Evolutionary conservation across 2,888 invertebrate genomes (phyloP).

Genomic region (Agelastica alni): DNA sequence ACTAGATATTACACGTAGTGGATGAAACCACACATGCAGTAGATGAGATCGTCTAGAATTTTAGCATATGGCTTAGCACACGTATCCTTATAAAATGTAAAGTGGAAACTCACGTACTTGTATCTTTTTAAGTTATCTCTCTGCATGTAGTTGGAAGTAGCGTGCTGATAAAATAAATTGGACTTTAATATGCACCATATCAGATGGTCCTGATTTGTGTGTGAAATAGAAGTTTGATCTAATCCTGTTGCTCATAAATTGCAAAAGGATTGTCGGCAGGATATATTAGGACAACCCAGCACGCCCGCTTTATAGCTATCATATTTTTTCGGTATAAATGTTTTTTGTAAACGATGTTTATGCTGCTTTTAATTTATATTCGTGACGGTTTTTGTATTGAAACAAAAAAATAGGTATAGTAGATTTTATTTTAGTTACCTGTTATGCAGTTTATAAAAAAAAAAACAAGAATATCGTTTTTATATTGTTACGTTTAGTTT

Average conservation of each 20-base stretch:
- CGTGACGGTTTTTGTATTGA: no score
- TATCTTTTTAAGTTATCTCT: constrained; percentile 15
- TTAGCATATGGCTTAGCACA: not conserved
- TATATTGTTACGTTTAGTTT: no score
- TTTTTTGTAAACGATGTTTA: no score
- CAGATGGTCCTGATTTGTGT: constrained; percentile 15
- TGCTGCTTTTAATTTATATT: no score
- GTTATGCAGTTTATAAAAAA: no score
- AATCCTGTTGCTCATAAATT: constrained; percentile 18
- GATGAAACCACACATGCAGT: not conserved
- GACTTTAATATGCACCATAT: constrained; percentile 15
- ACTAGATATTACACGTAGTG: not conserved
- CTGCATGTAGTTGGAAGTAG: constrained; percentile 13
- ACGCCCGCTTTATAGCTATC: constrained; percentile 6
- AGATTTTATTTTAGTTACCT: no score
- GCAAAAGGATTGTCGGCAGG: constrained; percentile 8
- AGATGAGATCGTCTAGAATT: not conserved
- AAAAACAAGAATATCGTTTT: no score
- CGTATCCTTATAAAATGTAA: constrained; percentile 1
- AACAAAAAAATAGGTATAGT: no score
- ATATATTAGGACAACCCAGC: constrained; percentile 9
- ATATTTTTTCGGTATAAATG: no score
- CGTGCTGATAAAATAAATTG: constrained; percentile 21
- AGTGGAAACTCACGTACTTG: constrained; percentile 9
- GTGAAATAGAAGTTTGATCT: constrained; percentile 14